Percentiles rank a stretch among this genome's conserved stretches.
Evolutionary conservation across 2,888 invertebrate genomes (phyloP).

Genomic region (Pristionchus exspectatus): DNA sequence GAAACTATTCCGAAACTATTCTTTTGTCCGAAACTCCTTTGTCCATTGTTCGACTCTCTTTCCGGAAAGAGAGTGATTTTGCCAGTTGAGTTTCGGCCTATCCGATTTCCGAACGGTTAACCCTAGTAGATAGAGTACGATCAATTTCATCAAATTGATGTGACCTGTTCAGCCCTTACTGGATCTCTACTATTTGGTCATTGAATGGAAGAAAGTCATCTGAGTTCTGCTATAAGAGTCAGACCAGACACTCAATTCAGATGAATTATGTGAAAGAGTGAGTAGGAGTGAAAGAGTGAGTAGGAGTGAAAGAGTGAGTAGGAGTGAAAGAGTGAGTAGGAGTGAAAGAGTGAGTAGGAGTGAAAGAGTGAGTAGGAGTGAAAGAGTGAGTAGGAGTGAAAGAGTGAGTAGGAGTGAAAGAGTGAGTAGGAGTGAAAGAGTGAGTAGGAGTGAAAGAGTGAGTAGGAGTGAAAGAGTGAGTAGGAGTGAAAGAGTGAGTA

Average conservation of each 20-base stretch:
- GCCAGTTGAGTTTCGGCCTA: too few species aligned
- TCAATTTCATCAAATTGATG: neutral
- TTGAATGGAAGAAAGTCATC: conserved; percentile 31
- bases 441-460: neutral
- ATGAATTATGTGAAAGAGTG: conserved; percentile 32
- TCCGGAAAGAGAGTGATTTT: too few species aligned
- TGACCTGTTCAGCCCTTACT: neutral
- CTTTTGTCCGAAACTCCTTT: too few species aligned
- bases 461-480: conserved; percentile 45
- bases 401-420: conserved; percentile 4
- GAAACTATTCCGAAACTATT: too few species aligned
- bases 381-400: too few species aligned
- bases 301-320: conserved; percentile 6
- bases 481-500: too few species aligned
- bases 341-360: too few species aligned
- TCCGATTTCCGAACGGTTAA: too few species aligned
- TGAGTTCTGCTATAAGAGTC: conserved; percentile 33
- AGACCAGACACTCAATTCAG: neutral
- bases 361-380: conserved; percentile 12
- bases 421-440: too few species aligned
- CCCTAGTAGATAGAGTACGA: too few species aligned
- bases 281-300: conserved; percentile 16
- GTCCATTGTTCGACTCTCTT: too few species aligned
- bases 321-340: conserved; percentile 3
- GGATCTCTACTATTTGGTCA: conserved; percentile 50